phyloP scores from a whole-genome alignment of 2,113 vertebrate genomes.

The Xyliphius kryptos region DNA sequence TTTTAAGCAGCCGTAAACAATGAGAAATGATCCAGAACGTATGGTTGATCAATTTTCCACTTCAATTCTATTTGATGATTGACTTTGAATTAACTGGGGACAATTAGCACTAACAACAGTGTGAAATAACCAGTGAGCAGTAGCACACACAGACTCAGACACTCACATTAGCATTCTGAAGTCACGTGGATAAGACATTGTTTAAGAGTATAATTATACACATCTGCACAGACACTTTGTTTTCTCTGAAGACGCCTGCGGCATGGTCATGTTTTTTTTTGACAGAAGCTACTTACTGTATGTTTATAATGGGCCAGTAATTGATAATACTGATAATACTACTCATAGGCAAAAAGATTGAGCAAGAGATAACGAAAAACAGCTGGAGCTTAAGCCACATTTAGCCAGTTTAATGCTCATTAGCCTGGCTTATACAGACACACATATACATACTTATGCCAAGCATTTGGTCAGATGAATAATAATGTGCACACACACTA shows the following conservation, averaged over 20 bases:
- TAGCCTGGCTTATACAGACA: not conserved
- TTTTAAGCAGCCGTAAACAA: not conserved
- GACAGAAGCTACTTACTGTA: not conserved
- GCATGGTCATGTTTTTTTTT: not conserved
- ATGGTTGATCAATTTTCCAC: not conserved
- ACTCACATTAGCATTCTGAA: too few relatives aligned
- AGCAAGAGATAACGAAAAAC: not conserved
- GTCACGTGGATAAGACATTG: too few relatives aligned
- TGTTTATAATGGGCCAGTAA: constrained; percentile 6
- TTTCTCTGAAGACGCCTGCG: constrained; percentile 21
- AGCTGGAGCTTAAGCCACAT: not conserved
- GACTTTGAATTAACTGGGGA: not conserved
- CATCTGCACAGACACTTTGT: not conserved
- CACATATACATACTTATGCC: not conserved
- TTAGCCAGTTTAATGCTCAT: not conserved
- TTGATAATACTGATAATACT: not conserved
- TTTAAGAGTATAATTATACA: too few relatives aligned
- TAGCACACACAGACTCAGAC: not conserved
- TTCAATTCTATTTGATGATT: constrained; percentile 3
- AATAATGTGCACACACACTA: constrained; percentile 1
- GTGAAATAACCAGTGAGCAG: constrained; percentile 1
- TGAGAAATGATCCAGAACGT: constrained; percentile 1
- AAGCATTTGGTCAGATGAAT: not conserved
- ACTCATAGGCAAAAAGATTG: not conserved
- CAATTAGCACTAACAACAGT: not conserved